Evolutionary conservation across 2,113 vertebrate genomes (phyloP), one percentile per base, ranked within the genome.

Genomic region (Trematomus loennbergii): DNA sequence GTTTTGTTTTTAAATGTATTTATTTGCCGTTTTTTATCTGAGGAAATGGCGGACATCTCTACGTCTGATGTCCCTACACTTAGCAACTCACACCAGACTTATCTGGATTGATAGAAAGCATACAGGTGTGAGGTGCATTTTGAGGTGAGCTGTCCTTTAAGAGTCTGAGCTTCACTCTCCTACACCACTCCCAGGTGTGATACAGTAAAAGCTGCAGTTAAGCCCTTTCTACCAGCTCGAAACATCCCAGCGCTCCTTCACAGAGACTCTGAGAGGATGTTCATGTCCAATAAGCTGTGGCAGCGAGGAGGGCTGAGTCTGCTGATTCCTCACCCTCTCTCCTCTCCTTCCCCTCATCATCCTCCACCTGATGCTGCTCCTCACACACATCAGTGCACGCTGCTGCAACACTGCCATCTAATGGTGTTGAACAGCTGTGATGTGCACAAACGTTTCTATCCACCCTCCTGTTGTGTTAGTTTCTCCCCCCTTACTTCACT

Each of bases 331-430:
- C 79, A 68, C 73, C 75, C 29, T 36, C 58, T 65, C 55, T 40
- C 71, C 61, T 73, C 22, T 58, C 25, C 61, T 64, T 69, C 62
- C 69, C 76, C 50, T 84, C 36, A 66, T 78, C 80, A 22, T 70
- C 79, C 74, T 48, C 64, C 48, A 70, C 43, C 68, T 75, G 72
- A 81, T 52, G 71, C 78, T 74, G 65, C n/a, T 52, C 55, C 36
- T 54, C 43, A 55, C 45, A 60, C 81, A 79, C 79, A 71, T 87
- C 82, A 81, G 13, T 2, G 12, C 85, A 72, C 62, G 77, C 75
- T 60, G 88, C 67, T 82, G 16, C 91, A 90, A 90, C 82, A 93
- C 86, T 91, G 93, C 93, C 93, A 84, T 17, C 91, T 93, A 85
- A 70, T 83, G 90, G 90, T 72, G 6, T 62, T 1, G 57, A 18